Percentiles rank a stretch among this genome's conserved stretches.
These are phyloP conservation scores for Anniella stebbinsi DNA, from an alignment of 2,797 vertebrate species.

Conservation along the genomic window DNA sequence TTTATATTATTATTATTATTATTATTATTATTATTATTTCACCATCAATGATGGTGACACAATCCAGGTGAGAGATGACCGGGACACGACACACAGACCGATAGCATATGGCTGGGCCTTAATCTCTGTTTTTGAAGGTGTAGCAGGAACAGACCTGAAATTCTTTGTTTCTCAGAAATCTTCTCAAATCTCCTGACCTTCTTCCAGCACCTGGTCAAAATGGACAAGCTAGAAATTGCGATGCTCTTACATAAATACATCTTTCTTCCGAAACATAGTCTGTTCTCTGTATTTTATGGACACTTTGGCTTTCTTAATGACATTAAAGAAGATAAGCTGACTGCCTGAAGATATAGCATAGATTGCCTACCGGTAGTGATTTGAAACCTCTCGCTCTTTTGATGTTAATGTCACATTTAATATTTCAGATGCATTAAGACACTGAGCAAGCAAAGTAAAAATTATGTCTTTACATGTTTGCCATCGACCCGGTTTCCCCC, in stretches of 20 bases:
- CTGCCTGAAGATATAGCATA: background rate
- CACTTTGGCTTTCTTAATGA: constrained; percentile 23
- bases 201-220: background rate
- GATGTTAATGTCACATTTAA: constrained; percentile 61
- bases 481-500: background rate
- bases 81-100: background rate
- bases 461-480: constrained; percentile 4
- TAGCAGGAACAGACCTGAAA: too few species aligned
- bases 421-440: constrained; percentile 45
- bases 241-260: background rate
- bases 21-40: too few species aligned
- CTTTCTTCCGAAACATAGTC: background rate
- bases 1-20: too few species aligned
- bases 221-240: background rate
- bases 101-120: background rate
- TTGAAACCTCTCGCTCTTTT: constrained; percentile 52
- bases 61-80: background rate
- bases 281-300: constrained; percentile 36
- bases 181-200: background rate
- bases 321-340: constrained; percentile 37
- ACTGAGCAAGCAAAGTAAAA: constrained; percentile 25
- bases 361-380: constrained; percentile 31
- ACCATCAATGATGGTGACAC: too few species aligned
- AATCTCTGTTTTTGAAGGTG: background rate
- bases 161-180: background rate